phyloP scores from a whole-genome alignment of 2,113 vertebrate species.

The Passer domesticus region DNA sequence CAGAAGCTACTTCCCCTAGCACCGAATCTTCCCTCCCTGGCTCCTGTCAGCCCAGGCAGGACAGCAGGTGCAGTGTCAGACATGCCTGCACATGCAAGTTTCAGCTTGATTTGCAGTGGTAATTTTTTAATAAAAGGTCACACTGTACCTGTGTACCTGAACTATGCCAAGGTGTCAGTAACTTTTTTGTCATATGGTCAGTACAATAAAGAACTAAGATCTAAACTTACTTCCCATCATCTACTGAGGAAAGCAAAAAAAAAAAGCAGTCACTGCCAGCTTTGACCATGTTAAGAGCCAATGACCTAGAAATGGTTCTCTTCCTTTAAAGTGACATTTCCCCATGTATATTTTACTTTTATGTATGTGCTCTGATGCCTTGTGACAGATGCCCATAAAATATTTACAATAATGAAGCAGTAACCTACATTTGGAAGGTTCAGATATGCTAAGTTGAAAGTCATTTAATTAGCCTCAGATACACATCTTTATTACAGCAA shows the following conservation, averaged over 20 bases:
- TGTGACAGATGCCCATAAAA: constrained; percentile 42
- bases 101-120: background rate
- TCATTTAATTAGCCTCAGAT: background rate
- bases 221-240: background rate
- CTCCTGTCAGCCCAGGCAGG: background rate
- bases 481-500: background rate
- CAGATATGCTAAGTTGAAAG: background rate
- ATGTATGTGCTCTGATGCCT: background rate
- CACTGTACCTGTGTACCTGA: background rate
- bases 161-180: background rate
- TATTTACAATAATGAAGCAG: constrained; percentile 41
- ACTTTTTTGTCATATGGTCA: background rate
- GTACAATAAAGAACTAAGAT: background rate
- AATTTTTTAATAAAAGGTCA: background rate
- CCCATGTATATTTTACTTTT: constrained; percentile 9
- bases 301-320: constrained; percentile 7
- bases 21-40: background rate
- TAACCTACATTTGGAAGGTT: constrained; percentile 50
- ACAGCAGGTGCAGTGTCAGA: background rate
- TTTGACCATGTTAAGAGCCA: background rate
- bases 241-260: background rate
- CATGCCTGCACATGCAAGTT: background rate
- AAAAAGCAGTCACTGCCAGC: background rate
- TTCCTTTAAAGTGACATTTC: background rate
- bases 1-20: background rate